phyloP scores from a whole-genome alignment of 2,797 vertebrate genomes.

The Xenops minutus region DNA sequence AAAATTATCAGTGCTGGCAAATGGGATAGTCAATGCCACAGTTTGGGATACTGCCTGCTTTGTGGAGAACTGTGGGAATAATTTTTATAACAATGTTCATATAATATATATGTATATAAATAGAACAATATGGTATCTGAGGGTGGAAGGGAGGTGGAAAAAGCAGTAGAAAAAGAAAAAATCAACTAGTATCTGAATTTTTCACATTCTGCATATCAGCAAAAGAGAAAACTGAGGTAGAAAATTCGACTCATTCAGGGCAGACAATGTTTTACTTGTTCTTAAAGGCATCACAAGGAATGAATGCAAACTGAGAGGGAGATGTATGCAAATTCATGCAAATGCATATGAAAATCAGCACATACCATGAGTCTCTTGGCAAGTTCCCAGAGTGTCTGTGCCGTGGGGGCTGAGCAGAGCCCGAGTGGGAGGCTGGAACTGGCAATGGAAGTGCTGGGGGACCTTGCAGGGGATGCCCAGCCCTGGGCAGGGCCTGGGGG shows the following conservation, averaged over 20 bases:
- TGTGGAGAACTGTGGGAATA: not conserved
- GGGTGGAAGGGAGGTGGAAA: not conserved
- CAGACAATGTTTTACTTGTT: constrained; percentile 17
- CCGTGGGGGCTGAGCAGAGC: not conserved
- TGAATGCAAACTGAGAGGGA: constrained; percentile 21
- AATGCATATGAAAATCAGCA: constrained; percentile 6
- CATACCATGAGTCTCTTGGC: not conserved
- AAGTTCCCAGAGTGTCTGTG: not conserved
- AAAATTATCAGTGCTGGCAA: not conserved
- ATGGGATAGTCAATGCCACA: not conserved
- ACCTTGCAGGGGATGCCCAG: not conserved
- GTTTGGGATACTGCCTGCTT: not conserved
- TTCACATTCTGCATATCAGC: not conserved
- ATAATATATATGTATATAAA: not conserved
- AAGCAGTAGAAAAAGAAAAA: not conserved
- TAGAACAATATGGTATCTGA: not conserved
- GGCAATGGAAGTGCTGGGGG: not conserved
- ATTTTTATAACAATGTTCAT: not conserved
- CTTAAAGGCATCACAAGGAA: not conserved
- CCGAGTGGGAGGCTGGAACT: not conserved
- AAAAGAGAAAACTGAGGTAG: not conserved
- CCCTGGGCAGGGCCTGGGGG: too few relatives aligned
- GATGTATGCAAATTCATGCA: constrained; percentile 30
- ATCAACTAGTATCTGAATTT: not conserved
- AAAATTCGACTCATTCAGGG: not conserved